Evolutionary conservation across 2,888 invertebrate species (phyloP).

Genomic region (Brachylomia viminalis): DNA sequence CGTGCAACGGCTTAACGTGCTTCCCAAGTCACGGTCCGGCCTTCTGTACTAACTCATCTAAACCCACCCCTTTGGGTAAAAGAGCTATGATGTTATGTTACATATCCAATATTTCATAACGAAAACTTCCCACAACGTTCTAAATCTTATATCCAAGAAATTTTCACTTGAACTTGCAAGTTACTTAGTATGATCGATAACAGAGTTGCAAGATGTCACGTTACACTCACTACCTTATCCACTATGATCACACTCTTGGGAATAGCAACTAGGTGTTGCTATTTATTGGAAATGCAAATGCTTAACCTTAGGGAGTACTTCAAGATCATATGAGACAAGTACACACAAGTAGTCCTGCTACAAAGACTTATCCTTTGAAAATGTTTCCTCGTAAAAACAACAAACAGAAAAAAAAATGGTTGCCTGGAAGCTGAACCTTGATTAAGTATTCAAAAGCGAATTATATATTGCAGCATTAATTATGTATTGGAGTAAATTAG

Average conservation of each 20-base stretch:
- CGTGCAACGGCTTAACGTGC: no score
- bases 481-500: background rate
- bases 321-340: conserved; percentile 14
- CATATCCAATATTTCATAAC: no score
- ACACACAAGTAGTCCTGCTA: no score
- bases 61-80: no score
- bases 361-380: no score
- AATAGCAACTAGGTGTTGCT: conserved; percentile 1
- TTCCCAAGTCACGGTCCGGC: no score
- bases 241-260: conserved; percentile 43
- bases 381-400: no score
- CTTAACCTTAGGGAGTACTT: conserved; percentile 25
- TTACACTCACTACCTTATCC: conserved; percentile 32
- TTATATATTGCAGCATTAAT: background rate
- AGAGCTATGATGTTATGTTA: no score
- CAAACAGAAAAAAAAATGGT: no score
- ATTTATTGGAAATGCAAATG: conserved; percentile 53
- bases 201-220: conserved; percentile 36
- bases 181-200: conserved; percentile 45
- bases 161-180: conserved; percentile 3
- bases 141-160: background rate
- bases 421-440: no score
- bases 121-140: background rate
- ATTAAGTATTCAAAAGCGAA: no score
- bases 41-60: no score